phyloP scores from a whole-genome alignment of 2,113 vertebrate genomes.

The Phocoena phocoena region DNA sequence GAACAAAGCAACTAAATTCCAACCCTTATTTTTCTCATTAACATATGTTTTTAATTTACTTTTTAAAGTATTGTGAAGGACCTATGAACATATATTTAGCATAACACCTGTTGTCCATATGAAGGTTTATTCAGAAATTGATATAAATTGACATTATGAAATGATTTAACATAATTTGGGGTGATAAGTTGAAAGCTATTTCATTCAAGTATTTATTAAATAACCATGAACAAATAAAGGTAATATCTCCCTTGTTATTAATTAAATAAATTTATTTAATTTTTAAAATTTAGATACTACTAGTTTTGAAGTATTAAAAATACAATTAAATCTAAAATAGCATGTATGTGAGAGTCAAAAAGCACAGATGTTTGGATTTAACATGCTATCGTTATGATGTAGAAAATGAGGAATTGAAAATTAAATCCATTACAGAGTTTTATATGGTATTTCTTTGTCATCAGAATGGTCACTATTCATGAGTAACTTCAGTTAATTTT shows the following conservation, averaged over 20 bases:
- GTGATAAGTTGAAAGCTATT: not conserved
- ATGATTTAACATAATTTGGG: not conserved
- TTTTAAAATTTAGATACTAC: not conserved
- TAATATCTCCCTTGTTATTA: not conserved
- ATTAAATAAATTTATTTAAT: not conserved
- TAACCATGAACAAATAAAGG: not conserved
- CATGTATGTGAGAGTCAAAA: not conserved
- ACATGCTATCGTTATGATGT: not conserved
- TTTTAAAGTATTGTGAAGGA: not conserved
- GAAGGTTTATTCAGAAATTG: not conserved
- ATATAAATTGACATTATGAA: not conserved
- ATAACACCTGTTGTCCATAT: not conserved
- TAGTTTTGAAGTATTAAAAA: not conserved
- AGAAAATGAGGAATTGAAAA: slow-evolving; percentile 6
- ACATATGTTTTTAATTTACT: not conserved
- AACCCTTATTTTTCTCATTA: not conserved
- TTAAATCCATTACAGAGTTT: not conserved
- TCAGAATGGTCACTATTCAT: not conserved
- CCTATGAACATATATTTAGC: not conserved
- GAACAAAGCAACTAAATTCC: not conserved
- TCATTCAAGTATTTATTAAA: not conserved
- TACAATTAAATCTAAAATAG: not conserved
- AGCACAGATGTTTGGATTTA: not conserved
- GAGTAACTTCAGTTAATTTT: not conserved
- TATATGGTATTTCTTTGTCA: not conserved